Evolutionary conservation across 2,113 vertebrate species (phyloP).

Genomic region (Hypocryptadius cinnamomeus): DNA sequence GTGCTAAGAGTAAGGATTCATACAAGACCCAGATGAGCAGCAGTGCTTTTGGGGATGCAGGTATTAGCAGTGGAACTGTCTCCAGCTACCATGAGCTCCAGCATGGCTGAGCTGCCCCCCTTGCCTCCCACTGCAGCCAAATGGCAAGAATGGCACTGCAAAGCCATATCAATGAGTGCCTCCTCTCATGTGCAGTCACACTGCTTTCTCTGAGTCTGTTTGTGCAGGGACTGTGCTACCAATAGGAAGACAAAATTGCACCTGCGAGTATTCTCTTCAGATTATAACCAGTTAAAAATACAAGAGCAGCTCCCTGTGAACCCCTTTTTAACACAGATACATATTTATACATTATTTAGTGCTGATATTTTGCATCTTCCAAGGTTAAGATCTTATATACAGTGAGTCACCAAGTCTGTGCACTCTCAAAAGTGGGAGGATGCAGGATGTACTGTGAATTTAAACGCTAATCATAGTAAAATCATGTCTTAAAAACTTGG

Average conservation of each 20-base stretch:
- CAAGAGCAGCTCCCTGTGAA: not conserved
- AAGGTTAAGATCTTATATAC: not conserved
- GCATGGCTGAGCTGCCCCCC: not conserved
- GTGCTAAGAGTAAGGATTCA: not conserved
- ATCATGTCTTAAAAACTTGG: constrained; percentile 25
- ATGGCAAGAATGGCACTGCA: not conserved
- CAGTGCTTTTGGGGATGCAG: not conserved
- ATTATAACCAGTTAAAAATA: not conserved
- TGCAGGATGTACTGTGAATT: not conserved
- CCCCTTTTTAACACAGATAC: not conserved
- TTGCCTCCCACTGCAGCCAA: not conserved
- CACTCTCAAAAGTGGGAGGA: not conserved
- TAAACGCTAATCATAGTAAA: not conserved
- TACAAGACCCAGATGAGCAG: not conserved
- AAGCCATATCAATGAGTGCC: not conserved
- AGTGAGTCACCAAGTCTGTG: not conserved
- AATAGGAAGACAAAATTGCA: not conserved
- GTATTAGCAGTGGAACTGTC: not conserved
- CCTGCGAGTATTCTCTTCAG: not conserved
- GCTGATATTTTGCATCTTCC: not conserved
- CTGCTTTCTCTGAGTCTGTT: not conserved
- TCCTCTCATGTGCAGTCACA: not conserved
- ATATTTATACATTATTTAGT: not conserved
- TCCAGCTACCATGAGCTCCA: not conserved
- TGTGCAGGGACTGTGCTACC: not conserved